Evolutionary conservation across 2,113 vertebrate species (phyloP), one percentile per base, ranked within the genome.

Genomic region (Seriola quinqueradiata): DNA sequence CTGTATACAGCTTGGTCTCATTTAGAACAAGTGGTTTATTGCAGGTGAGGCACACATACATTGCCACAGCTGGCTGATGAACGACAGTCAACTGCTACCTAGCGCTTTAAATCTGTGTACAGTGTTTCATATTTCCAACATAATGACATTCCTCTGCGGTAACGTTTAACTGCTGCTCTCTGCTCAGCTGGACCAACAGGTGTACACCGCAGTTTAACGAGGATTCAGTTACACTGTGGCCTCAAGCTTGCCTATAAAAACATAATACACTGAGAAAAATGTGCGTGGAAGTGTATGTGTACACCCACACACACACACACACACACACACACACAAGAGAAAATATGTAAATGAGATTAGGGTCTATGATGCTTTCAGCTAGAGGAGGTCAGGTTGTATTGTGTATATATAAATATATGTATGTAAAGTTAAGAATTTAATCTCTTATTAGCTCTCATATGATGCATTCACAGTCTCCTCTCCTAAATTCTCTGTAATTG

Each of bases 181-280:
- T 46, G 61, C 66, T 67, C 40, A 74, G 57, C 71, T 71, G 55
- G 52, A 50, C 32, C 54, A 57, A 83, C 86, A 83, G 84, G 76
- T 87, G 74, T 40, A 65, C 21, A 21, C 42, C 65, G 48, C 70
- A 50, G 48, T 89, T 87, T 90, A 81, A 81, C 55, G 67, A 70
- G 74, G 36, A 34, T 81, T 85, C 19, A 11, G 77, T 85, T 75
- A 84, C 81, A 42, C 59, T 65, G 36, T 58, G 8, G 7, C 69
- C 74, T 32, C 25, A 28, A 50, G 61, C 65, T 8, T 57, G 57
- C 57, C 70, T 81, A 48, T 91, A 85, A 90, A 85, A 90, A 89
- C 80, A 75, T 82, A 77, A 88, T 86, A 84, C 81, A 80, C 54
- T 79, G 44, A 46, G 64, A 44, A 48, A 64, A 64, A 48, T 65